Conservation (phyloP, 2,888 invertebrate species). For the Polydrusus pterygomalis region DNA sequence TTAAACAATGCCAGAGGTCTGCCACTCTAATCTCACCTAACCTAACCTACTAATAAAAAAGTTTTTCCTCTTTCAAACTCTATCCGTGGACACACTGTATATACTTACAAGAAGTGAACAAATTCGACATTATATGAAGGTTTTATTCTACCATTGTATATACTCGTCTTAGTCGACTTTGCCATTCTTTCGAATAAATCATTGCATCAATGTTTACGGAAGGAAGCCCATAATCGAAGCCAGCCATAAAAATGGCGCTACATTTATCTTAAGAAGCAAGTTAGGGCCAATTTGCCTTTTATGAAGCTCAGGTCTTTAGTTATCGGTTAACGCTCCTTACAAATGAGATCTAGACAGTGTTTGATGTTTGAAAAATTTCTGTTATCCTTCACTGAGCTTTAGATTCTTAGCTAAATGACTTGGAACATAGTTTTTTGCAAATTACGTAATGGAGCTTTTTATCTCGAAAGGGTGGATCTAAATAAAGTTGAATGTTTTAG, state of each 20-base stretch:
- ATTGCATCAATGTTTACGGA: conserved; percentile 60
- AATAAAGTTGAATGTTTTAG: neutral
- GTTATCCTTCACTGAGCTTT: conserved; percentile 21
- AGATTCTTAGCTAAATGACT: conserved; percentile 7
- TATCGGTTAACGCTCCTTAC: conserved; percentile 41
- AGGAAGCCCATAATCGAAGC: conserved; percentile 61
- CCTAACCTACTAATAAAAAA: too few species aligned
- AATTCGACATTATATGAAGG: too few species aligned
- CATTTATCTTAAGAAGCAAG: conserved; percentile 61
- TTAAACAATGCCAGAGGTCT: too few species aligned
- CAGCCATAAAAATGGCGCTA: conserved; percentile 61
- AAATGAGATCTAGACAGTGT: conserved; percentile 44
- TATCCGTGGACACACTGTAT: too few species aligned
- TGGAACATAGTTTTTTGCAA: conserved; percentile 9
- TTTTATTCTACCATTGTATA: too few species aligned
- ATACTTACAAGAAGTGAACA: too few species aligned
- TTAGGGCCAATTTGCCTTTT: conserved; percentile 48
- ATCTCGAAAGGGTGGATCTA: neutral
- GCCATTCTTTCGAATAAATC: neutral
- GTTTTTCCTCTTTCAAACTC: too few species aligned
- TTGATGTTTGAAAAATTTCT: conserved; percentile 45
- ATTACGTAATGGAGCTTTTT: conserved; percentile 6
- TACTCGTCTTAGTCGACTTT: too few species aligned
- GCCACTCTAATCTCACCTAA: too few species aligned
- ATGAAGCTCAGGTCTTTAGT: conserved; percentile 42